Evolutionary conservation across 2,888 invertebrate species (phyloP), one percentile per base, ranked within the genome.

Genomic region (Argyresthia goedartella): DNA sequence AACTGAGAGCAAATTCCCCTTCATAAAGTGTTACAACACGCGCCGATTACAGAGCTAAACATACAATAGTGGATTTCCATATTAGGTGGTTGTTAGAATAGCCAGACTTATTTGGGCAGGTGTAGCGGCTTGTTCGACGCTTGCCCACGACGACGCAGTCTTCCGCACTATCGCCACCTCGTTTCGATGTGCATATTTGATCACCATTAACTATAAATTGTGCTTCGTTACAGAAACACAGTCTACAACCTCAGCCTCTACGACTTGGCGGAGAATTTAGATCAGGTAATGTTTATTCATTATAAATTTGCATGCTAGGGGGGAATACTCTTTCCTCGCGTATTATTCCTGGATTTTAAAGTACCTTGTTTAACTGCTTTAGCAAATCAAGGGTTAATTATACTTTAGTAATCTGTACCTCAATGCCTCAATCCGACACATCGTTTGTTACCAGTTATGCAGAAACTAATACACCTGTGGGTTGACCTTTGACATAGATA

Each of bases 231-330:
- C 89, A 95, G 96, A 81, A 96, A 97, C 82, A 91, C 92, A 64
- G 91, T 97, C 63, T 96, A 95, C 88, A 97, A 97, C 82, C 91
- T 97, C 74, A 96, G 95, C 74, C 88, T 96, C 63, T 90, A 90
- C 73, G 94, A 95, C 70, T 89, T 97, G 69, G 90, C 91, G 62
- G 95, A 96, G 87, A 89, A 90, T 67, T 85, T 89, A 57, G 91
- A 92, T 66, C 90, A 92, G 91, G 93, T 92, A 84, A 76, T 76
- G 67, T 57, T 58, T 57, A 59, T 57, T 62, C 57, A 57, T 57
- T 53, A 42, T 47, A 16, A 16, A 45, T 44, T 56, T 56, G 55
- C 55, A 56, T 54, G 50, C 45, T 51, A 56, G 52, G 51, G 48
- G n/a, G 10, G 46, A 46, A 46, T 39, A 44, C 53, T 53, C 47